phyloP scores from a whole-genome alignment of 2,888 invertebrate genomes.

The Pseudolycoriella hygida region DNA sequence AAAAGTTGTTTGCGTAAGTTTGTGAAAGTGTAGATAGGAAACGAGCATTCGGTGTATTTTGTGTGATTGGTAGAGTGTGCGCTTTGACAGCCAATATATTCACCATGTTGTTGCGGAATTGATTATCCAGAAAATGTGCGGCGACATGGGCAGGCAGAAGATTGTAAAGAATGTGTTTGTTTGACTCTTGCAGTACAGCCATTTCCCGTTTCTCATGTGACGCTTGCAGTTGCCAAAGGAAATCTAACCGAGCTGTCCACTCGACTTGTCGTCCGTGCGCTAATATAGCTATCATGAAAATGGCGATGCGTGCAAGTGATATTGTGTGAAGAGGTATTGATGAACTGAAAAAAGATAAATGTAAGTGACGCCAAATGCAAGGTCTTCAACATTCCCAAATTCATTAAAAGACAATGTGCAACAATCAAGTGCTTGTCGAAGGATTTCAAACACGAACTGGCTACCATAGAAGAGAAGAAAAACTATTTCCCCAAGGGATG shows the following conservation, averaged over 20 bases:
- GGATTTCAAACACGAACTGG: too few species aligned
- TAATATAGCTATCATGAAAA: constrained; percentile 66
- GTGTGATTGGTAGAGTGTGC: too few species aligned
- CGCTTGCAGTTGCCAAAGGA: constrained; percentile 71
- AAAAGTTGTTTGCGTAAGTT: too few species aligned
- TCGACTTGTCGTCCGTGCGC: constrained; percentile 62
- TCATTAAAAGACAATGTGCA: too few species aligned
- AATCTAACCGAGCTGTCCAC: constrained; percentile 76
- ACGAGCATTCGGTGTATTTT: too few species aligned
- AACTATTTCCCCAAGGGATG: too few species aligned
- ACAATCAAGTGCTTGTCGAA: too few species aligned
- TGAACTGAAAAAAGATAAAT: constrained; percentile 29
- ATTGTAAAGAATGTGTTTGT: constrained; percentile 75
- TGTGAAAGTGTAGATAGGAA: too few species aligned
- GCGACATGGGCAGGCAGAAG: constrained; percentile 82
- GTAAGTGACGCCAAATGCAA: constrained; percentile 8
- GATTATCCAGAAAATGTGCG: constrained; percentile 78
- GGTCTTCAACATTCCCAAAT: constrained; percentile 3
- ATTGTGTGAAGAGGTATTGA: constrained; percentile 62
- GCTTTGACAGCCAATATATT: constrained; percentile 17
- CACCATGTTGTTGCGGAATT: constrained; percentile 75
- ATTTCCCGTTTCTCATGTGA: constrained; percentile 83
- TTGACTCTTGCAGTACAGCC: constrained; percentile 83
- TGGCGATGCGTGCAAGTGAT: constrained; percentile 60
- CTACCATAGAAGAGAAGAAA: too few species aligned